A percentile compares a stretch with the other conserved stretches of the same genome.
Evolutionary conservation across 2,888 invertebrate species (phyloP).

Genomic region (Ornithoptera priamus): DNA sequence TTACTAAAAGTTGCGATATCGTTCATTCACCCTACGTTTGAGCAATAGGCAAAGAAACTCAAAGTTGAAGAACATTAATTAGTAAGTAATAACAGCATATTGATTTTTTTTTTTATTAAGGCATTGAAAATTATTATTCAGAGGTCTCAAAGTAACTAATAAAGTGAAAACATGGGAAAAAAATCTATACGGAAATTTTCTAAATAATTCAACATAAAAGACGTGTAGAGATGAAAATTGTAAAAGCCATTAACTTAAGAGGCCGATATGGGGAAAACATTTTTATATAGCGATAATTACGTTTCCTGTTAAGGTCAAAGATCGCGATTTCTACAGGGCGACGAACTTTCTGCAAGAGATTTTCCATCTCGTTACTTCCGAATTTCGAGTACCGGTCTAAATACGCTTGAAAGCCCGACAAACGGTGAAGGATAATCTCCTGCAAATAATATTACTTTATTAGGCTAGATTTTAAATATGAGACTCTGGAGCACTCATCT

Average conservation of each 20-base stretch:
- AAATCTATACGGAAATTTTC: background rate
- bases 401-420: conserved; percentile 29
- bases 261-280: background rate
- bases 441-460: background rate
- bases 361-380: conserved; percentile 15
- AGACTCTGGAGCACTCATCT: background rate
- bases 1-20: too few species aligned
- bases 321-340: conserved; percentile 37
- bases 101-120: too few species aligned
- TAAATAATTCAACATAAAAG: conserved; percentile 2
- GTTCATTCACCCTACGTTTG: too few species aligned
- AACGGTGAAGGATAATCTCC: conserved; percentile 35
- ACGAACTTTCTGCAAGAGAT: conserved; percentile 37
- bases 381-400: conserved; percentile 19
- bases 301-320: conserved; percentile 42
- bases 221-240: background rate
- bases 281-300: conserved; percentile 3
- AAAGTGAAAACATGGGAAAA: too few species aligned
- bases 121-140: too few species aligned
- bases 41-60: too few species aligned
- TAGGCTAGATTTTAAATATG: background rate
- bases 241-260: conserved; percentile 1
- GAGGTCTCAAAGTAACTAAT: too few species aligned
- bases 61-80: too few species aligned
- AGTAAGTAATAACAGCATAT: too few species aligned